phyloP scores from a whole-genome alignment of 2,888 invertebrate species.

The Coenonympha arcania region DNA sequence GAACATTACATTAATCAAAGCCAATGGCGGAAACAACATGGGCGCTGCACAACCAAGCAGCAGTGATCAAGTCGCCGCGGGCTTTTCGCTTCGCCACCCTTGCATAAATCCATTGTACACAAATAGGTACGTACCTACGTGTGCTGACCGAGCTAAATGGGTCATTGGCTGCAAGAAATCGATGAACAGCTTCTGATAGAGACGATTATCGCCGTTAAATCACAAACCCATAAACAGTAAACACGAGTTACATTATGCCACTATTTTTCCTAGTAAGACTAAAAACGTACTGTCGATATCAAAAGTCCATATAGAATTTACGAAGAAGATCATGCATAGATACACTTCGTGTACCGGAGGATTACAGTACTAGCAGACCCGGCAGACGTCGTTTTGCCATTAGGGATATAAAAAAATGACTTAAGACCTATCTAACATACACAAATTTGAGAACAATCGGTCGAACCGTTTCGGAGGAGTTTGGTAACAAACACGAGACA shows the following conservation, averaged over 20 bases:
- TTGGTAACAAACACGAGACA: no score
- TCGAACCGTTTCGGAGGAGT: no score
- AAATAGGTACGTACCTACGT: constrained; percentile 19
- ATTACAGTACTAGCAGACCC: no score
- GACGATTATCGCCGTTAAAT: background rate
- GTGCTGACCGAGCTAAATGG: constrained; percentile 22
- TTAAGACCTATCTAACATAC: no score
- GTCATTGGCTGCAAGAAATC: constrained; percentile 13
- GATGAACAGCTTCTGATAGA: constrained; percentile 5
- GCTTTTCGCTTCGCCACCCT: constrained; percentile 23
- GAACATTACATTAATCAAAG: constrained; percentile 21
- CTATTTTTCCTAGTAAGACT: background rate
- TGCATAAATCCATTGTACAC: constrained; percentile 27
- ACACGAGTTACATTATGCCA: background rate
- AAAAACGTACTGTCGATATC: no score
- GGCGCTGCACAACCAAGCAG: constrained; percentile 11
- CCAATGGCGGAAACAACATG: constrained; percentile 17
- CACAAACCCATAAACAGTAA: background rate
- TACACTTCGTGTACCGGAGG: no score
- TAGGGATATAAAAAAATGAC: no score
- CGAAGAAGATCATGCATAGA: no score
- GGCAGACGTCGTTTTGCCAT: no score
- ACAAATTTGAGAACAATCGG: no score
- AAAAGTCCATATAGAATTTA: no score
- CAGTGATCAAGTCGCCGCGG: constrained; percentile 15